phyloP scores from a whole-genome alignment of 2,888 invertebrate genomes.

The Netelia inedita region DNA sequence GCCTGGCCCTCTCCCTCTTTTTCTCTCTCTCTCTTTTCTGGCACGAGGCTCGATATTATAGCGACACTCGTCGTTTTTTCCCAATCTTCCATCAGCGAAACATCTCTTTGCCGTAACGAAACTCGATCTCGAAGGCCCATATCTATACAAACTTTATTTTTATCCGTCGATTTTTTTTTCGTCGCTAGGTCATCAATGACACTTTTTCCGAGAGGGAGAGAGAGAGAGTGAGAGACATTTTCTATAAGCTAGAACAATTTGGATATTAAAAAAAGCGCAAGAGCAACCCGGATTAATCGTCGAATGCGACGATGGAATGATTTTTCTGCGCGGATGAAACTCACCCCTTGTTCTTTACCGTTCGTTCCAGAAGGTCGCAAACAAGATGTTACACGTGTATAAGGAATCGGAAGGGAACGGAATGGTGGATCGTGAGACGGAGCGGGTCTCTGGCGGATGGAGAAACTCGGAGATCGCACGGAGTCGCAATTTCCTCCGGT shows the following conservation, averaged over 20 bases:
- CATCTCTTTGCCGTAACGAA: conserved; percentile 32
- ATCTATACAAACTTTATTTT: not conserved
- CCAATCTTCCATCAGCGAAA: conserved; percentile 49
- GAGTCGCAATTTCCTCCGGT: conserved; percentile 62
- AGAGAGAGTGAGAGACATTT: conserved; percentile 13
- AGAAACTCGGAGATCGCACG: conserved; percentile 57
- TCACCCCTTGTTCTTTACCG: no score
- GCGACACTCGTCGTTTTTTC: conserved; percentile 42
- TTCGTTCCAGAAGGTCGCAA: not conserved
- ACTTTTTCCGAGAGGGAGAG: not conserved
- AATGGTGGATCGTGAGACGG: conserved; percentile 14
- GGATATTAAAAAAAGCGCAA: conserved; percentile 1
- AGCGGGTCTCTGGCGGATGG: conserved; percentile 40
- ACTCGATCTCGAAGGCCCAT: conserved; percentile 3
- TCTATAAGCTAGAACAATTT: conserved; percentile 26
- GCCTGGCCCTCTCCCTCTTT: not conserved
- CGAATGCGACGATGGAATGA: no score
- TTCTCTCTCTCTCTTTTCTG: not conserved
- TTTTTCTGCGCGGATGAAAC: no score
- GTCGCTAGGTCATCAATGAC: not conserved
- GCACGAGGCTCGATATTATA: conserved; percentile 54
- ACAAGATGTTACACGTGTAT: not conserved
- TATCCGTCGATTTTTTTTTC: not conserved
- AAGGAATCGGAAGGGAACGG: not conserved
- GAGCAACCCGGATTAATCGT: no score